A percentile compares a stretch with the other conserved stretches of the same genome.
Evolutionary conservation across 30 jellyfish, hydroid and myxozoan genomes (phyloP).

Genomic region (Euphysa ruthae): DNA sequence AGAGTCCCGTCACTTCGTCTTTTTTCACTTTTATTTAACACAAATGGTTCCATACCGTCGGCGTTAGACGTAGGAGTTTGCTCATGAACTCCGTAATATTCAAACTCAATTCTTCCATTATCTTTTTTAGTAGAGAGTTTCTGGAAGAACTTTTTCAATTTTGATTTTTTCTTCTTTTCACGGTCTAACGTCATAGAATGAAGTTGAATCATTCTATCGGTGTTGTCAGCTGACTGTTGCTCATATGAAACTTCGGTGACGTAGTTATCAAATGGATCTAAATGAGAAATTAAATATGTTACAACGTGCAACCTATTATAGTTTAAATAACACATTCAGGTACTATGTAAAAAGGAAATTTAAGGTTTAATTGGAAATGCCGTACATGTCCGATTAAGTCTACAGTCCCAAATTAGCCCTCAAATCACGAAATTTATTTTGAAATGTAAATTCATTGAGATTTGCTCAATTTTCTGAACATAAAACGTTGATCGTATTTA

Average conservation of each 20-base stretch:
- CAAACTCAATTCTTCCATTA: conserved; percentile 5
- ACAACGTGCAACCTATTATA: too few relatives aligned
- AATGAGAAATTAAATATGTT: too few relatives aligned
- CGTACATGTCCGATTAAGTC: too few relatives aligned
- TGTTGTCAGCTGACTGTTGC: background rate
- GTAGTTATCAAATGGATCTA: conserved; percentile 17
- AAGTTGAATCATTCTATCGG: conserved; percentile 27
- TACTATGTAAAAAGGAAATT: too few relatives aligned
- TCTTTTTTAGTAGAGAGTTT: conserved; percentile 41
- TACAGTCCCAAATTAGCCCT: too few relatives aligned
- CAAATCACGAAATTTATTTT: too few relatives aligned
- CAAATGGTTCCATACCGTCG: background rate
- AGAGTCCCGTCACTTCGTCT: conserved; percentile 37
- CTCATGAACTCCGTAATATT: background rate
- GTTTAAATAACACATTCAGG: too few relatives aligned
- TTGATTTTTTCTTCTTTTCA: conserved; percentile 31
- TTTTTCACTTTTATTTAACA: background rate
- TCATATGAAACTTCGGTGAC: conserved; percentile 17
- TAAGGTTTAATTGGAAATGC: too few relatives aligned
- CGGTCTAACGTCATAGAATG: conserved; percentile 58
- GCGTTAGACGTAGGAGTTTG: background rate
- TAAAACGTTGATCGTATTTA: too few relatives aligned
- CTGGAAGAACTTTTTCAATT: conserved; percentile 26
- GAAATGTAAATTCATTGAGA: too few relatives aligned
- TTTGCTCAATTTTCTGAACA: too few relatives aligned